Evolutionary conservation across 92 coral and sea anemone genomes (phyloP).

Genomic region (Parazoanthus swiftii): DNA sequence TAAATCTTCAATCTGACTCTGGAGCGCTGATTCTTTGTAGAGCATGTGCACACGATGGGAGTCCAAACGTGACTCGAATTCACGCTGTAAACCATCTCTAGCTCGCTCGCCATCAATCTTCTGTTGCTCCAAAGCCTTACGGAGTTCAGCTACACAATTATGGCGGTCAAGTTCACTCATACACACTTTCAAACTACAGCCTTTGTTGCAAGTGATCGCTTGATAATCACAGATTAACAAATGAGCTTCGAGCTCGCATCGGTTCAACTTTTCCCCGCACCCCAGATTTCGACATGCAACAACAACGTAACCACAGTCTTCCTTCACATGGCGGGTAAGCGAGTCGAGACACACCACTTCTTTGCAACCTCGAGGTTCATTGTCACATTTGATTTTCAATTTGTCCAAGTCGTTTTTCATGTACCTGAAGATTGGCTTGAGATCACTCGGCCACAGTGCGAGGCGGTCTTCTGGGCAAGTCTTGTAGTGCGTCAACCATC

Average conservation of each 20-base stretch:
- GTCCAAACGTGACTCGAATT: constrained; percentile 73
- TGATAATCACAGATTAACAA: constrained; percentile 66
- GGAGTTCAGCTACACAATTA: constrained; percentile 79
- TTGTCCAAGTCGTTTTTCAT: constrained; percentile 83
- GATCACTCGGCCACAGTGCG: constrained; percentile 85
- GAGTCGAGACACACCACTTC: constrained; percentile 69
- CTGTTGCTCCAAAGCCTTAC: constrained; percentile 67
- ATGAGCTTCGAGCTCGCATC: constrained; percentile 78
- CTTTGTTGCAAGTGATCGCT: constrained; percentile 70
- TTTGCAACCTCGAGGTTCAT: constrained; percentile 75
- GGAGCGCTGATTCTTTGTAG: constrained; percentile 79
- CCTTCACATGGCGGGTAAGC: constrained; percentile 72
- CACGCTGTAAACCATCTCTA: constrained; percentile 59
- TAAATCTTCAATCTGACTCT: constrained; percentile 83
- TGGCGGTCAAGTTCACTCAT: constrained; percentile 72
- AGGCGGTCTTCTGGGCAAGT: constrained; percentile 89
- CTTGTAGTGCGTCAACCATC: constrained; percentile 85
- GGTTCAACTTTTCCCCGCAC: constrained; percentile 66
- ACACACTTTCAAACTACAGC: constrained; percentile 81
- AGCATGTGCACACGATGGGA: constrained; percentile 92
- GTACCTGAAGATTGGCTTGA: constrained; percentile 83
- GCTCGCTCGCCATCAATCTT: constrained; percentile 44
- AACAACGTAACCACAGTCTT: constrained; percentile 76
- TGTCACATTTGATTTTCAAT: constrained; percentile 79
- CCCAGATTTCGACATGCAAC: constrained; percentile 75